Base-by-base conservation (phyloP, 1,140 invertebrate genomes). In the Dendroctonus ponderosae region DNA sequence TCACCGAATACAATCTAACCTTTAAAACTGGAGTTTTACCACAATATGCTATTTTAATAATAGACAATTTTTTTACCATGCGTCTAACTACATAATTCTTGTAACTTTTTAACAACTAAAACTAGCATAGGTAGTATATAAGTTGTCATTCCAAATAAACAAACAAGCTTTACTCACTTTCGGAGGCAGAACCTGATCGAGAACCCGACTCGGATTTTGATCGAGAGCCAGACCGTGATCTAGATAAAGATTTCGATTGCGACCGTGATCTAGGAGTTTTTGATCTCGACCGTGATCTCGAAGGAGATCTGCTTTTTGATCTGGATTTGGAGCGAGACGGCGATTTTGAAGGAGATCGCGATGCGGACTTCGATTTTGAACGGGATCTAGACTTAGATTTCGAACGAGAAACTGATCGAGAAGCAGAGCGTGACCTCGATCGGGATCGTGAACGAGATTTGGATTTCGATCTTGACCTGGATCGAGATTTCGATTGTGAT, bases 331-430 rank as follows among this genome's bases (percentile, higher is more conserved):
- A 80, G 40, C 70, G 74, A 8, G 78, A 80, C 42, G 71, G 69
- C 6, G 46, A 67, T 44, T 70, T 66, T 11, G 80, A 75, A 12
- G 48, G 53, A n/a, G 77, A 80, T 58, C 68, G 69, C n/a, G 53
- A 71, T 8, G 74, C 54, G 8, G 77, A 79, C 58, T 69, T 41
- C 38, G 78, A 80, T 39, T 73, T 65, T 15, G 79, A 81, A 43
- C 70, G 63, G 11, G 80, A 76, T 43, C 62, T 61, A 11, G 77
- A 80, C 52, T 67, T 70, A 39, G 78, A 79, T 7, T 65, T 51
- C 9, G 78, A 81, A 66, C 73, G 70, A 6, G 77, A 79, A 43
- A 56, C 66, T 7, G 79, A 79, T 12, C 60, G 69, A 0, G 77
- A 79, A 48, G 59, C 67, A 37, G 80, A 80, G 56, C 69, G 62